Percentiles rank a stretch among this genome's conserved stretches.
Evolutionary conservation across 2,888 invertebrate species (phyloP).

Genomic region (Drosophila quinaria): DNA sequence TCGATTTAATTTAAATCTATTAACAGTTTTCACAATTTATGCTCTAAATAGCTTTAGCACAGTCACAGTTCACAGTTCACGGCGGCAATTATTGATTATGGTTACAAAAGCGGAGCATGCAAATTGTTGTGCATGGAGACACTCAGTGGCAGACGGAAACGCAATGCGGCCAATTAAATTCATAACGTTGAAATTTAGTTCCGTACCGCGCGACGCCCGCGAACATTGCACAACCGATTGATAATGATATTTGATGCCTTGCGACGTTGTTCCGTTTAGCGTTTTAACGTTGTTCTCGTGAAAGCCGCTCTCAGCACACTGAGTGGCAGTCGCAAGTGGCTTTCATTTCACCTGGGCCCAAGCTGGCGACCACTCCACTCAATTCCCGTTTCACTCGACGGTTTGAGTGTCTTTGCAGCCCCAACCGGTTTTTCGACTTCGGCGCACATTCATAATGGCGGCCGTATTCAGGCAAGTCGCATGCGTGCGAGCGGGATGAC

Average conservation of each 20-base stretch:
- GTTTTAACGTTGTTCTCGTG: conserved; percentile 83
- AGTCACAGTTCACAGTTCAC: conserved; percentile 35
- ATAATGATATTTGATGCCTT: conserved; percentile 21
- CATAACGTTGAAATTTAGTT: conserved; percentile 55
- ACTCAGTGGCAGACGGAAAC: conserved; percentile 42
- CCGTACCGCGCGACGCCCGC: conserved; percentile 43
- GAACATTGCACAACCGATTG: conserved; percentile 44
- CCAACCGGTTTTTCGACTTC: conserved; percentile 75
- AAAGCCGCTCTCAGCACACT: conserved; percentile 85
- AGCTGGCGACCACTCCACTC: conserved; percentile 35
- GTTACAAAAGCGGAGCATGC: conserved; percentile 9
- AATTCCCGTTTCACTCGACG: conserved; percentile 53
- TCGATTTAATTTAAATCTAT: conserved; percentile 33
- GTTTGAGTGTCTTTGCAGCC: conserved; percentile 71
- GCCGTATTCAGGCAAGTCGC: conserved; percentile 44
- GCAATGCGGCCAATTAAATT: conserved; percentile 68
- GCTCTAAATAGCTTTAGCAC: conserved; percentile 34
- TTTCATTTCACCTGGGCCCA: conserved; percentile 81
- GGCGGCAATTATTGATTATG: conserved; percentile 52
- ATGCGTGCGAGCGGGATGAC: conserved; percentile 54
- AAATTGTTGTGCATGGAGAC: conserved; percentile 30
- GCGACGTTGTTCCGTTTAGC: conserved; percentile 39
- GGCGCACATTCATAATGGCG: conserved; percentile 82
- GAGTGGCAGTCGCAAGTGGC: conserved; percentile 78
- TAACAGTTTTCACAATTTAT: conserved; percentile 29